Conservation (phyloP, 2,797 vertebrate species). For the Molossus molossus region DNA sequence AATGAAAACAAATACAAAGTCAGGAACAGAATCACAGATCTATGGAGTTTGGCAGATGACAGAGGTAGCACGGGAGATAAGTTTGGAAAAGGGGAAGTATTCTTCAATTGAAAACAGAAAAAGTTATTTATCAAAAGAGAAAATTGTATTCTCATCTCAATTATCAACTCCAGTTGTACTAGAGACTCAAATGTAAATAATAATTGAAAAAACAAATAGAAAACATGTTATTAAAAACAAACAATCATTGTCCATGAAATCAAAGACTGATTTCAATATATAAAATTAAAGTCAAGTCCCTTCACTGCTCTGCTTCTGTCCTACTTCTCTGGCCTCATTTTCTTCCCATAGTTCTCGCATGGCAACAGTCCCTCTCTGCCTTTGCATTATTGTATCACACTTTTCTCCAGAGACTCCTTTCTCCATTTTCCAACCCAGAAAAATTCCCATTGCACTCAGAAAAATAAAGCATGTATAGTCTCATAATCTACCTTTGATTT, state of each 20-base stretch:
- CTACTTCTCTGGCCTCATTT: slow-evolving; percentile 52
- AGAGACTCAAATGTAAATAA: not conserved
- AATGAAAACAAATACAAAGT: not conserved
- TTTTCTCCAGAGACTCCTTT: slow-evolving; percentile 24
- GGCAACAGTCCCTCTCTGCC: not conserved
- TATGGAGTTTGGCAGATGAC: not conserved
- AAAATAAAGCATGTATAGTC: not conserved
- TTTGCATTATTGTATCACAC: slow-evolving; percentile 3
- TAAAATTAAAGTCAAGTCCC: not conserved
- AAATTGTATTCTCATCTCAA: not conserved
- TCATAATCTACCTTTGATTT: slow-evolving; percentile 26
- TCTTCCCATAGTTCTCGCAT: not conserved
- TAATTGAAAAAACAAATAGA: not conserved
- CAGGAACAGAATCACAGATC: not conserved
- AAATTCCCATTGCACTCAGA: slow-evolving; percentile 11
- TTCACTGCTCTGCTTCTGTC: not conserved
- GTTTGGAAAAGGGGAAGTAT: not conserved
- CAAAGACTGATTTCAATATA: slow-evolving; percentile 35
- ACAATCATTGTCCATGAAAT: not conserved
- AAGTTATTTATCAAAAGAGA: not conserved
- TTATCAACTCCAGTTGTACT: slow-evolving; percentile 10
- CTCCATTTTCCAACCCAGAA: slow-evolving; percentile 30
- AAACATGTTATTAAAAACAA: slow-evolving; percentile 16
- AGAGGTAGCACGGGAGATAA: not conserved
- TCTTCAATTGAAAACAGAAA: slow-evolving; percentile 1